Base-by-base conservation (phyloP, 2,113 vertebrate species). In the Pedetes capensis region DNA sequence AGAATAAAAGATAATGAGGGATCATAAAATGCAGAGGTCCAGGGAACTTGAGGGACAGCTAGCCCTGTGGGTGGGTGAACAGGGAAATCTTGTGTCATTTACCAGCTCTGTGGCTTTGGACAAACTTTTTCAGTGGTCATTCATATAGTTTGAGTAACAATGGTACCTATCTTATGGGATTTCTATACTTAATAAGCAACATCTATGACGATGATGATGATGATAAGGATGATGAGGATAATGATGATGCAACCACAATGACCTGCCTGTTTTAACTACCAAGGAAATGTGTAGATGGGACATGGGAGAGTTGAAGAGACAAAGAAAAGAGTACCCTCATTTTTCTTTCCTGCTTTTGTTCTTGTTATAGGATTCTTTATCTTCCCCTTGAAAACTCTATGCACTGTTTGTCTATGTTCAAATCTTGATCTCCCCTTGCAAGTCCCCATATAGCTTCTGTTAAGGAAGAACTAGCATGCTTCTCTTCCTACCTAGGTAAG, bases 371-470 rank as follows among this genome's bases (percentile, higher is more conserved):
- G 66, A 61, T 8, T 82, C 27, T n/a, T n/a, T n/a, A 34, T 61
- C 91, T 72, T 57, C 47, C 57, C 84, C 55, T 71, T 92, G n/a
- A 42, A 96, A 87, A 87, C 42, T 87, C 44, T 42, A 20, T 53
- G 16, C 3, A 9, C 2, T 8, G 4, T 7, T 76, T 32, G 13
- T 82, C 83, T 25, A 5, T 72, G 17, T 83, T 64, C 18, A 92
- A 82, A 89, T 10, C 13, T n/a, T 32, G 14, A 61, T 34, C 5
- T 89, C 29, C 42, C 57, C 74, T 25, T 39, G 32, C 82, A 7
- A 86, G 11, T 2, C 10, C 4, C 86, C 51, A 53, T 27, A 39
- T 4, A 51, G 47, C 20, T 66, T 72, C 75, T 87, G 32, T 39
- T 93, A 91, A 80, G 25, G 79, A 20, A 76, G 44, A 74, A 87